phyloP scores from a whole-genome alignment of 2,888 invertebrate species.

The Leptura quadrifasciata region DNA sequence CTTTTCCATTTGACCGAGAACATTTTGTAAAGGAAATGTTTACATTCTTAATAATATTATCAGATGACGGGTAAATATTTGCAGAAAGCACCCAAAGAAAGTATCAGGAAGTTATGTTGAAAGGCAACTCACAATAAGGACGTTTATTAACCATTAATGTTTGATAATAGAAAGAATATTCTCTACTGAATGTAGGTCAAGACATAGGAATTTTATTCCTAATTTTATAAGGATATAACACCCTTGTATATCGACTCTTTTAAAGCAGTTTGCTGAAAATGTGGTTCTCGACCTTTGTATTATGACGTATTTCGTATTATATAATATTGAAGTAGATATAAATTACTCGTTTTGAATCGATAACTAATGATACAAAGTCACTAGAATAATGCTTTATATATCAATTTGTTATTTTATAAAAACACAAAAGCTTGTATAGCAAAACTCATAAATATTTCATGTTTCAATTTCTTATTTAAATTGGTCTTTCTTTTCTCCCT shows the following conservation, averaged over 20 bases:
- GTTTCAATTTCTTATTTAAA: neutral
- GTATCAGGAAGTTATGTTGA: conserved; percentile 9
- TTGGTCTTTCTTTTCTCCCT: neutral
- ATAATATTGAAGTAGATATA: no score
- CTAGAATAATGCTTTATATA: neutral
- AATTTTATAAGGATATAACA: neutral
- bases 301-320: no score
- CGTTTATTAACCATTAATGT: neutral
- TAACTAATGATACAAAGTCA: neutral
- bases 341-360: no score
- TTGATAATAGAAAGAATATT: neutral
- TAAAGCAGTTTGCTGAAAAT: no score
- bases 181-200: neutral
- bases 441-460: neutral
- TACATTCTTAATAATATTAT: conserved; percentile 23
- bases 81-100: neutral
- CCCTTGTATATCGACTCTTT: neutral
- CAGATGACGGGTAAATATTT: conserved; percentile 30
- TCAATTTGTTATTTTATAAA: neutral
- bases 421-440: neutral
- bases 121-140: neutral
- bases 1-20: conserved; percentile 24
- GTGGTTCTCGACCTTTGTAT: no score
- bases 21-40: conserved; percentile 15
- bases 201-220: neutral